Percentiles rank a stretch among this genome's conserved stretches.
Evolutionary conservation across 1,140 invertebrate genomes (phyloP).

Genomic region (Neodiprion pinetum): DNA sequence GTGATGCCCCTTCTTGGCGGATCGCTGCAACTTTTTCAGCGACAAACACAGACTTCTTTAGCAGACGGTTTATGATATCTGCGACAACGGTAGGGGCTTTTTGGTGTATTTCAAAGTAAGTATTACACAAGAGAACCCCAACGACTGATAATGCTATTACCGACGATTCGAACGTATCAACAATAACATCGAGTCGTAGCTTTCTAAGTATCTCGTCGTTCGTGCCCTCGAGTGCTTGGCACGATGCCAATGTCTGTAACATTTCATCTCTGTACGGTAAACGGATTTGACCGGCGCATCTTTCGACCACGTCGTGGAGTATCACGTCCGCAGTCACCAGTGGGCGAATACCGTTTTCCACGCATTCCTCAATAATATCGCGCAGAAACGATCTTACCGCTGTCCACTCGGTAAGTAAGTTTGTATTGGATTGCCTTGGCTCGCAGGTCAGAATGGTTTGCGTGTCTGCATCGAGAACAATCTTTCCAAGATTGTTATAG

Average conservation of each 20-base stretch:
- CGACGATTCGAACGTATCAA: slow-evolving; percentile 34
- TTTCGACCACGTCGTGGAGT: slow-evolving; percentile 32
- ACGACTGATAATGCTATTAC: slow-evolving; percentile 24
- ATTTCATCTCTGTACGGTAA: slow-evolving; percentile 28
- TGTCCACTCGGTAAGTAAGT: slow-evolving; percentile 29
- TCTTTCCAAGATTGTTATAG: slow-evolving; percentile 22
- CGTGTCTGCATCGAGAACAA: slow-evolving; percentile 28
- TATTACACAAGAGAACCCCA: slow-evolving; percentile 16
- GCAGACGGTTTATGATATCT: slow-evolving; percentile 6
- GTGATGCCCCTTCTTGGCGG: background rate
- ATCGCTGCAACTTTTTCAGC: slow-evolving; percentile 21
- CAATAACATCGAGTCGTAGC: slow-evolving; percentile 19
- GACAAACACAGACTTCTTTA: slow-evolving; percentile 16
- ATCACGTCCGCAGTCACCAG: slow-evolving; percentile 27
- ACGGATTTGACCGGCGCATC: slow-evolving; percentile 24
- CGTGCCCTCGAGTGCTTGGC: slow-evolving; percentile 10
- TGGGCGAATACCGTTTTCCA: slow-evolving; percentile 24
- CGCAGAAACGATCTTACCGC: slow-evolving; percentile 25
- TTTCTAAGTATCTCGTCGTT: slow-evolving; percentile 36
- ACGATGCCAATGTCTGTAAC: slow-evolving; percentile 32
- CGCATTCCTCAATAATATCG: slow-evolving; percentile 23
- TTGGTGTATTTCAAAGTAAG: slow-evolving; percentile 8
- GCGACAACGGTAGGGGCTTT: slow-evolving; percentile 12
- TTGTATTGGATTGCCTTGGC: slow-evolving; percentile 34
- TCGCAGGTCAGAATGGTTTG: slow-evolving; percentile 38